Evolutionary conservation across 2,113 vertebrate species (phyloP).

Genomic region (Laterallus jamaicensis): DNA sequence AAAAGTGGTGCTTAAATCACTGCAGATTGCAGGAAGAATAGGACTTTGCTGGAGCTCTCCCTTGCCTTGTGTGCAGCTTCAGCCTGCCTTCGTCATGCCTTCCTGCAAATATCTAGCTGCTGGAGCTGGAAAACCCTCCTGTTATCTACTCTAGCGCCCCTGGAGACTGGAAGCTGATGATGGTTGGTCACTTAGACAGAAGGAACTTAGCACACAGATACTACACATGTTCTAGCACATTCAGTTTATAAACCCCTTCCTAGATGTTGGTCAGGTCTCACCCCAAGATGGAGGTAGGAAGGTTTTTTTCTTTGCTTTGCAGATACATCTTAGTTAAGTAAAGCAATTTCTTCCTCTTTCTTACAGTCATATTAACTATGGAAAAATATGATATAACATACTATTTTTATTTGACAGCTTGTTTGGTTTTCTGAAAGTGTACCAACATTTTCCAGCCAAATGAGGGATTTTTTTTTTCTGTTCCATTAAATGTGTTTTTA

Average conservation of each 20-base stretch:
- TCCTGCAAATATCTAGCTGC: neutral
- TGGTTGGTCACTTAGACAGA: neutral
- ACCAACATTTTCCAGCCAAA: neutral
- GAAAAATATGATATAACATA: neutral
- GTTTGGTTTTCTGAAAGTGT: neutral
- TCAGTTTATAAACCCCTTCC: neutral
- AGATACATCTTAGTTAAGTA: neutral
- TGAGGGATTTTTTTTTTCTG: neutral
- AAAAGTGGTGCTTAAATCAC: neutral
- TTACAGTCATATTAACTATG: neutral
- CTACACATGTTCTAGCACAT: neutral
- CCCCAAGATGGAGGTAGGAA: neutral
- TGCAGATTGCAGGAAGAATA: neutral
- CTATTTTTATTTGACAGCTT: neutral
- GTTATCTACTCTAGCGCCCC: neutral
- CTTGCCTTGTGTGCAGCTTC: neutral
- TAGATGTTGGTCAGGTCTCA: neutral
- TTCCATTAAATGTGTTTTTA: neutral
- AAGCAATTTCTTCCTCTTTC: conserved; percentile 8
- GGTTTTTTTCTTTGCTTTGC: neutral
- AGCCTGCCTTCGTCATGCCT: neutral
- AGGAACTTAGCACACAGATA: neutral
- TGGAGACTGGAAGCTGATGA: neutral
- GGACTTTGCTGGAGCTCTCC: neutral
- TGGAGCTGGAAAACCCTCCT: neutral